Conservation (phyloP, 2,113 vertebrate genomes). For the Cephalopholis sonnerati region DNA sequence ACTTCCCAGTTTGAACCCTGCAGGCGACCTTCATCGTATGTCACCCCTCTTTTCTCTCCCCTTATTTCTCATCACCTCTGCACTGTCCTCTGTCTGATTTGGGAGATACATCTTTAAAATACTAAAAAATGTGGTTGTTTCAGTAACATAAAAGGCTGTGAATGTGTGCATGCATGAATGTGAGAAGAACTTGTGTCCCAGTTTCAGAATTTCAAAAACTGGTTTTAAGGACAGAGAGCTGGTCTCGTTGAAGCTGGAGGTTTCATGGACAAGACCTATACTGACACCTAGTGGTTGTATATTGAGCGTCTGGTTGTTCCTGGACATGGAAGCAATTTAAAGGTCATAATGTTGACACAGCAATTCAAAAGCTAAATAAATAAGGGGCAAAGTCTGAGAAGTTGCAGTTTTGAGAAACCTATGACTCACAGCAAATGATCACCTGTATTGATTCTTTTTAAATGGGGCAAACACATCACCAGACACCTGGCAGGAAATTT, state of each 20-base stretch:
- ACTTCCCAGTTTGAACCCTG: background rate
- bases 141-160: background rate
- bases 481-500: too few relatives aligned
- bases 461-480: background rate
- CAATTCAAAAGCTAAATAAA: background rate
- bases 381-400: background rate
- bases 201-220: background rate
- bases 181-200: background rate
- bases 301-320: background rate
- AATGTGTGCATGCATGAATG: background rate
- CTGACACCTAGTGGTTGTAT: slow-evolving; percentile 72
- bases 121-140: background rate
- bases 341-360: background rate
- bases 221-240: background rate
- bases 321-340: background rate
- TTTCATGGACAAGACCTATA: slow-evolving; percentile 1
- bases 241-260: background rate
- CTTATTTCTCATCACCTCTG: background rate
- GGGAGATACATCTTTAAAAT: background rate
- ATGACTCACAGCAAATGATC: background rate
- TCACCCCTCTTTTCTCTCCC: background rate
- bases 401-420: background rate
- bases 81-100: background rate
- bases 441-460: background rate
- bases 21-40: background rate